Evolutionary conservation across 2,888 invertebrate genomes (phyloP), one percentile per base, ranked within the genome.

Genomic region (Marronus borbonicus): DNA sequence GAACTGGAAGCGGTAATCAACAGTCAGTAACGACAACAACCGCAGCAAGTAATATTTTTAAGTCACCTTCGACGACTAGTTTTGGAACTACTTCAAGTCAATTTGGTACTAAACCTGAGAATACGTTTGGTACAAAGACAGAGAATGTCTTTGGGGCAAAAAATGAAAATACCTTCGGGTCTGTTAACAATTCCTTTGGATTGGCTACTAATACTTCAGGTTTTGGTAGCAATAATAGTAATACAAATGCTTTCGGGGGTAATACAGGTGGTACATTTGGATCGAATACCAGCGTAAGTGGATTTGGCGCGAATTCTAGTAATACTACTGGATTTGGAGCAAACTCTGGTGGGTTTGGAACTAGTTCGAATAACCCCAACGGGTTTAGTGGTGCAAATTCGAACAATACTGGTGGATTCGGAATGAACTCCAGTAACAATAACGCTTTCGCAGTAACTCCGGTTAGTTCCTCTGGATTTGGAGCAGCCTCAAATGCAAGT

Each of bases 291-390:
- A 50, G 8, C 20, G 4, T 20, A 4, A 49, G 65, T 44, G 58
- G 55, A 58, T 58, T 58, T 58, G 55, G 55, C 14, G 8, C 55
- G 17, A 8, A n/a, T 49, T 7, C 52, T 3, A 52, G 12, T 58
- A 70, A 70, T 70, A 55, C n/a, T 58, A 20, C 8, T 58, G 55
- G 55, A 20, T 76, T 76, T 44, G 76, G 76, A 14, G 49, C 31
- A 36, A 76, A 70, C 58, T 55, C n/a, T 44, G 20, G n/a, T 10
- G 55, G 55, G 5, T 76, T 76, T 28, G 69, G 76, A 7, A 44
- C 31, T 8, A 55, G 44, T 31, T 28, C 70, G 8, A 58, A n/a
- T 58, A 17, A 10, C 55, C 7, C 64, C 5, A 17, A 50, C 20
- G 64, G 39, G 20, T 76, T 76, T 58, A 20, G 55, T 58, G 55